These are phyloP conservation scores for Seriola dumerili DNA, from an alignment of 2,113 vertebrate species.

Conservation along the genomic window DNA sequence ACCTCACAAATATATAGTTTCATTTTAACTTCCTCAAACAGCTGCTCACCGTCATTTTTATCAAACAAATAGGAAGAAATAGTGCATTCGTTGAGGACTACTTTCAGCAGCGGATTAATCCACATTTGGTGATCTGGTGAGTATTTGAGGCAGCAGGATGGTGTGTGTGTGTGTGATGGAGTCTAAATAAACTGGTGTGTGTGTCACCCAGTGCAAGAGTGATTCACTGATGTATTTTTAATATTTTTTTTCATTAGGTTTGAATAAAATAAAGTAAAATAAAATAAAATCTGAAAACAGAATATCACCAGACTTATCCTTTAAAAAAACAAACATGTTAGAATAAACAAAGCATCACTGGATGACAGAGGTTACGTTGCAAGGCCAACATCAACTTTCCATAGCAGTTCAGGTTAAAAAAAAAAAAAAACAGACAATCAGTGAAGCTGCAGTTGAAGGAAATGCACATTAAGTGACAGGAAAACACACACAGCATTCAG, in stretches of 20 bases:
- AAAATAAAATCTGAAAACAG: too few relatives aligned
- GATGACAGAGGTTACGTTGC: background rate
- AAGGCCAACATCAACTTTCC: background rate
- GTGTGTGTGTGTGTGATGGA: too few relatives aligned
- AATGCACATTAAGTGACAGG: background rate
- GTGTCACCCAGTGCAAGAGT: too few relatives aligned
- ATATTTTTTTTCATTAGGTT: too few relatives aligned
- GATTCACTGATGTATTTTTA: too few relatives aligned
- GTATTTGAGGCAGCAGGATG: background rate
- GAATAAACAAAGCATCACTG: background rate
- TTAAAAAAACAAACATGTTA: background rate
- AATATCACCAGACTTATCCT: background rate
- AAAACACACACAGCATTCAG: slow-evolving; percentile 15
- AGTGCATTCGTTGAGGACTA: background rate
- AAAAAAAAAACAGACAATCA: background rate
- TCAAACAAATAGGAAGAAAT: background rate
- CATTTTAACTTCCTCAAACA: too few relatives aligned
- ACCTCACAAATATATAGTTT: too few relatives aligned
- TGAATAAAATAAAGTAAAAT: too few relatives aligned
- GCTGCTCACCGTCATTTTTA: too few relatives aligned
- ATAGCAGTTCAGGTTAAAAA: background rate
- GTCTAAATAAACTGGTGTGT: too few relatives aligned
- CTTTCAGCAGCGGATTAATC: slow-evolving; percentile 1
- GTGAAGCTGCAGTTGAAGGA: background rate
- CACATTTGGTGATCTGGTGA: background rate